Percentiles rank a stretch among this genome's conserved stretches.
These are phyloP conservation scores for Labeo rohita DNA, from an alignment of 2,113 vertebrate species.

Conservation along the genomic window DNA sequence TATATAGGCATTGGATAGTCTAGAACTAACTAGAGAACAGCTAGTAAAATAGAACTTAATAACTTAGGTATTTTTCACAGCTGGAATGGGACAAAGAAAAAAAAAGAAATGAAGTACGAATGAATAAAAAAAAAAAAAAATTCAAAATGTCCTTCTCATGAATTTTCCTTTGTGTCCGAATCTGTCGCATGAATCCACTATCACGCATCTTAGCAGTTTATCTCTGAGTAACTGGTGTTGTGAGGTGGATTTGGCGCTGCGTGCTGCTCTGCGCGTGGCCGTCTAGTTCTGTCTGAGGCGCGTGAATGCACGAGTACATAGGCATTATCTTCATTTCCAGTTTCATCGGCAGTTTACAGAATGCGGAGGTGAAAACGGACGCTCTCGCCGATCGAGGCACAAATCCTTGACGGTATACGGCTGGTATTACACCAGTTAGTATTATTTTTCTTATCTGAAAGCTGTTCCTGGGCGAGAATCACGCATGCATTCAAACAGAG, in stretches of 20 bases:
- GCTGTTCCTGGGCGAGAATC: not conserved
- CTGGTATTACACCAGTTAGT: conserved; percentile 10
- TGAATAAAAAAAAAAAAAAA: not conserved
- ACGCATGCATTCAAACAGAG: conserved; percentile 62
- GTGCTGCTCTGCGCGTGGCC: conserved; percentile 41
- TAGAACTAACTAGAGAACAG: not conserved
- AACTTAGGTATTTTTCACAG: not conserved
- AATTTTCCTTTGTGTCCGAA: not conserved
- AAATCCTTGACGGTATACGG: conserved; percentile 43
- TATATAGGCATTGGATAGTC: not conserved
- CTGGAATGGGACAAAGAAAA: not conserved
- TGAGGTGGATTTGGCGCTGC: conserved; percentile 7
- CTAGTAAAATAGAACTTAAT: not conserved
- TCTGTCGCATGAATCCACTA: not conserved
- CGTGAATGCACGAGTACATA: conserved; percentile 24
- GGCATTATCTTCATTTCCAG: conserved; percentile 47
- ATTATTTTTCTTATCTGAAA: conserved; percentile 12
- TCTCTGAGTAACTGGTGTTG: conserved; percentile 7
- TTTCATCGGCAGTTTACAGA: conserved; percentile 45
- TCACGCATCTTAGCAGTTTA: not conserved
- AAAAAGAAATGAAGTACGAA: not conserved
- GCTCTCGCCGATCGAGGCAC: conserved; percentile 46
- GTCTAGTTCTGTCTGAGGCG: conserved; percentile 44
- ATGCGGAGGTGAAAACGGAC: conserved; percentile 59
- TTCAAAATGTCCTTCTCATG: not conserved